These are phyloP conservation scores for Aphidius colemani DNA, from an alignment of 2,888 invertebrate genomes.

Conservation along the genomic window DNA sequence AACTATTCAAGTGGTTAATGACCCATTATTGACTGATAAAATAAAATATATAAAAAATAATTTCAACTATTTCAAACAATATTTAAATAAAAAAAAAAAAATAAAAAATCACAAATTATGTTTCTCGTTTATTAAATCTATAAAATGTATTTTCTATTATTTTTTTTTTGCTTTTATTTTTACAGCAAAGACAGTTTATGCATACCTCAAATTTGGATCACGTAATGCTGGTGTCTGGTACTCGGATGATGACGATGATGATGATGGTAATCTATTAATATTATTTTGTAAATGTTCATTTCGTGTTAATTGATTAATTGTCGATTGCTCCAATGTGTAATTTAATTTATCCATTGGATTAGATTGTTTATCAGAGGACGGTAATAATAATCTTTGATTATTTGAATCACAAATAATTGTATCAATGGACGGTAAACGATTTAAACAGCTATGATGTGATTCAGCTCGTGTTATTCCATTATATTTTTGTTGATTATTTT, in stretches of 20 bases:
- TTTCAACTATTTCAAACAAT: slow-evolving; percentile 6
- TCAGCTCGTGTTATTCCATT: slow-evolving; percentile 41
- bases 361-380: slow-evolving; percentile 51
- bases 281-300: slow-evolving; percentile 43
- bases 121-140: background rate
- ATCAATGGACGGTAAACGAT: slow-evolving; percentile 51
- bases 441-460: slow-evolving; percentile 46
- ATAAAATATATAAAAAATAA: background rate
- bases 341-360: slow-evolving; percentile 24
- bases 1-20: too few species aligned
- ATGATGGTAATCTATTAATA: slow-evolving; percentile 44
- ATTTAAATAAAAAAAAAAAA: slow-evolving; percentile 6
- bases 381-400: slow-evolving; percentile 51
- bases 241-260: slow-evolving; percentile 41
- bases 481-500: slow-evolving; percentile 49
- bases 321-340: slow-evolving; percentile 29
- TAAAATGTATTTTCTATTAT: background rate
- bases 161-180: slow-evolving; percentile 1
- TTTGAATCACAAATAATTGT: slow-evolving; percentile 31
- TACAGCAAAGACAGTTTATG: slow-evolving; percentile 54
- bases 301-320: slow-evolving; percentile 42
- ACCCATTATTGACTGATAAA: too few species aligned
- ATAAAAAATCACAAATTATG: slow-evolving; percentile 1
- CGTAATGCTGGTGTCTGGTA: slow-evolving; percentile 55
- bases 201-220: slow-evolving; percentile 57